These are phyloP conservation scores for Heterodera filipjevi DNA, from an alignment of 2,888 invertebrate genomes.

Conservation along the genomic window DNA sequence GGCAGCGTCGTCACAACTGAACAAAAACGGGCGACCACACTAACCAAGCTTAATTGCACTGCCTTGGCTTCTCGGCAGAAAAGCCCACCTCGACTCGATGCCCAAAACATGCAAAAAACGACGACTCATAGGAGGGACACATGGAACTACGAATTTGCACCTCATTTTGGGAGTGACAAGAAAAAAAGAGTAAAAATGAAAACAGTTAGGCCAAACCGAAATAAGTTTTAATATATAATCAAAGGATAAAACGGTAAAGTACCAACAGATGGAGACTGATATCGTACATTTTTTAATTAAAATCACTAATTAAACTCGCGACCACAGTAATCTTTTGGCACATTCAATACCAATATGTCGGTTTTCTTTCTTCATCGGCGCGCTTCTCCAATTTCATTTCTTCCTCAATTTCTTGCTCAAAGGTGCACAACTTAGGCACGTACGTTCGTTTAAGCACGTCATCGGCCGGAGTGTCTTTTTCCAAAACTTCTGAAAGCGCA, in stretches of 20 bases:
- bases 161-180: background rate
- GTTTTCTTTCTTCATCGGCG: constrained; percentile 29
- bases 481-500: constrained; percentile 51
- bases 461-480: constrained; percentile 57
- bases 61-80: no score
- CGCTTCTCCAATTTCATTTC: constrained; percentile 49
- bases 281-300: background rate
- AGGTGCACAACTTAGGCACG: constrained; percentile 53
- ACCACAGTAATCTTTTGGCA: background rate
- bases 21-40: background rate
- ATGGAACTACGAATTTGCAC: background rate
- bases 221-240: background rate
- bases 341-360: constrained; percentile 46
- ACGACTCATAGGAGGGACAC: background rate
- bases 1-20: constrained; percentile 63
- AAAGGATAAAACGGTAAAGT: background rate
- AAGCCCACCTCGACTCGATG: constrained; percentile 54
- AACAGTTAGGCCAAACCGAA: background rate
- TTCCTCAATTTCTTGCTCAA: constrained; percentile 60
- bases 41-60: background rate
- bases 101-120: constrained; percentile 42
- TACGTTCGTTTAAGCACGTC: constrained; percentile 57
- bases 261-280: background rate
- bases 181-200: background rate
- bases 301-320: background rate